Evolutionary conservation across 2,797 vertebrate species (phyloP).

Genomic region (Lophius americanus): DNA sequence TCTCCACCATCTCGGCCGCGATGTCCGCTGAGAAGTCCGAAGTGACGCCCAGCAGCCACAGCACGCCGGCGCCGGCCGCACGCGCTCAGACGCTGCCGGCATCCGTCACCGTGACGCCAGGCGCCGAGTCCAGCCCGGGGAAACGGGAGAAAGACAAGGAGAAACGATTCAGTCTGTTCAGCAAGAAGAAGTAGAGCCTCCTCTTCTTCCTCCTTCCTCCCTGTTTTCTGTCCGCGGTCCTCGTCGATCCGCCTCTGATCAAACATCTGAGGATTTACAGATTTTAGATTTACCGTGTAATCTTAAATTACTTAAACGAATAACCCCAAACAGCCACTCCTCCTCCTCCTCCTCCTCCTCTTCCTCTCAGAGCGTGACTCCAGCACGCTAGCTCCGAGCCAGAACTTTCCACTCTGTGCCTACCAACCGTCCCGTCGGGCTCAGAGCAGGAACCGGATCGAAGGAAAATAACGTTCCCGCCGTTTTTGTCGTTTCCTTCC

Average conservation of each 20-base stretch:
- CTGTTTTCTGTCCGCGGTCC: slow-evolving; percentile 58
- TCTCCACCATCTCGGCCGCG: slow-evolving; percentile 91
- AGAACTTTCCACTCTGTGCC: slow-evolving; percentile 97
- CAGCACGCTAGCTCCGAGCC: slow-evolving; percentile 98
- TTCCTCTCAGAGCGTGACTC: slow-evolving; percentile 85
- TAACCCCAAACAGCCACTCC: slow-evolving; percentile 51
- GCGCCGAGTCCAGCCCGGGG: slow-evolving; percentile 95
- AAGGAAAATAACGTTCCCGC: slow-evolving; percentile 73
- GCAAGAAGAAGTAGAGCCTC: slow-evolving; percentile 95
- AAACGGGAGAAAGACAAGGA: slow-evolving; percentile 98
- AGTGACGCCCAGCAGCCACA: slow-evolving; percentile 92
- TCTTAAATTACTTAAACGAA: not conserved
- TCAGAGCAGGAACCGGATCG: slow-evolving; percentile 69
- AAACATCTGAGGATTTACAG: too few species aligned
- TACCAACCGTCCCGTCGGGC: slow-evolving; percentile 89
- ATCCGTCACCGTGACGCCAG: slow-evolving; percentile 85
- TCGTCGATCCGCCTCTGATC: slow-evolving; percentile 25
- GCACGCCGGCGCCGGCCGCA: slow-evolving; percentile 90
- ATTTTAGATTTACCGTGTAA: too few species aligned
- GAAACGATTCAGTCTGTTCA: slow-evolving; percentile 98
- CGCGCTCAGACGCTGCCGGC: slow-evolving; percentile 96
- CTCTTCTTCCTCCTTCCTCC: slow-evolving; percentile 29
- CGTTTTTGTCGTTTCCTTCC: slow-evolving; percentile 24
- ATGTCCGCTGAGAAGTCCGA: slow-evolving; percentile 87
- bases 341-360: not conserved